Evolutionary conservation across 2,888 invertebrate genomes (phyloP).

Genomic region (Caenorhabditis sp.): DNA sequence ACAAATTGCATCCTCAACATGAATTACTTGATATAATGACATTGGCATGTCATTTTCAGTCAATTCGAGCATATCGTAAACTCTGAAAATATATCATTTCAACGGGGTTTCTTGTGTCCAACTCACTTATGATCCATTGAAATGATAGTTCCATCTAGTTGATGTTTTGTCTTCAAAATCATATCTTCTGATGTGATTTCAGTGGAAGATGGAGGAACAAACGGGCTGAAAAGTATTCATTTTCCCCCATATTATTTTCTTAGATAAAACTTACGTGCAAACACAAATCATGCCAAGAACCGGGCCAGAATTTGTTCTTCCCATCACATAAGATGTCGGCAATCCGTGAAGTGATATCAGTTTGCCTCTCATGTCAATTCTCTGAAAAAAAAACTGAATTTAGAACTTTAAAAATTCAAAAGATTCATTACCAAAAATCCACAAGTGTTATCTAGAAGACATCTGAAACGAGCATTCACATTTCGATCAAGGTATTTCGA

Average conservation of each 20-base stretch:
- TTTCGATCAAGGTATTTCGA: constrained; percentile 81
- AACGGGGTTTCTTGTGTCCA: not conserved
- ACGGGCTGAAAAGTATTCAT: constrained; percentile 76
- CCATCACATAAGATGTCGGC: constrained; percentile 72
- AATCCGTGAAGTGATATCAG: constrained; percentile 95
- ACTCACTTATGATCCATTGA: constrained; percentile 63
- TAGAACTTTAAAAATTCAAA: not conserved
- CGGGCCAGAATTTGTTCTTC: constrained; percentile 33
- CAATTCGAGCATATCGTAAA: constrained; percentile 64
- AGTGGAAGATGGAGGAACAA: constrained; percentile 93
- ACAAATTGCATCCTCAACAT: constrained; percentile 95
- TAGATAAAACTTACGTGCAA: constrained; percentile 78
- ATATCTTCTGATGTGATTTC: constrained; percentile 95
- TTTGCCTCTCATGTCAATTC: constrained; percentile 95
- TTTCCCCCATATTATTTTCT: not conserved
- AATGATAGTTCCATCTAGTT: constrained; percentile 81
- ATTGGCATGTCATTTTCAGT: constrained; percentile 53
- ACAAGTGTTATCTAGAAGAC: constrained; percentile 97
- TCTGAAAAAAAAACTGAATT: constrained; percentile 75
- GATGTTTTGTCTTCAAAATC: constrained; percentile 99
- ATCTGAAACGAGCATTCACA: constrained; percentile 97
- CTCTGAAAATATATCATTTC: constrained; percentile 42
- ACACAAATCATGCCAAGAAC: constrained; percentile 89
- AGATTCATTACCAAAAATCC: constrained; percentile 86
- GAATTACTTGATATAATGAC: constrained; percentile 85